Evolutionary conservation across 2,888 invertebrate species (phyloP).

Genomic region (Hyposoter dolosus): DNA sequence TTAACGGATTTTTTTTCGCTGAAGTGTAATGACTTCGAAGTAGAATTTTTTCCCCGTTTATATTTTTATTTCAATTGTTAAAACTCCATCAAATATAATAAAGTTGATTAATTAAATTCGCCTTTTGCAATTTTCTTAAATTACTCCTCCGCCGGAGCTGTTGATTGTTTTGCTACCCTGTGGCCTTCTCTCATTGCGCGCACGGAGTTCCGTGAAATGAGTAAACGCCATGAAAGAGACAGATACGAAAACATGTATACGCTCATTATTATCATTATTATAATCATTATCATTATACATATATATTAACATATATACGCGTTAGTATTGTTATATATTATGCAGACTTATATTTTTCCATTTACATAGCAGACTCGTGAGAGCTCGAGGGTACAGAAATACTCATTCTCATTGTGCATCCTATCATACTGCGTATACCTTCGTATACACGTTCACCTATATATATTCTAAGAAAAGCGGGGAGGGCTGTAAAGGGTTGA

Average conservation of each 20-base stretch:
- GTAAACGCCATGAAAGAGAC: constrained; percentile 38
- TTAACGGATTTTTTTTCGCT: background rate
- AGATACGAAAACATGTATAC: constrained; percentile 33
- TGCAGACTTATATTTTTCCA: background rate
- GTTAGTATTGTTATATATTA: background rate
- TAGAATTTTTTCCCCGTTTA: background rate
- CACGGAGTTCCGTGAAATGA: constrained; percentile 35
- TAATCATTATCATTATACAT: background rate
- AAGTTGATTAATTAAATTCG: constrained; percentile 50
- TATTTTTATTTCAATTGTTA: constrained; percentile 26
- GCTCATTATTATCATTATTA: background rate
- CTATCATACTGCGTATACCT: constrained; percentile 49
- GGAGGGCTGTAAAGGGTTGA: constrained; percentile 42
- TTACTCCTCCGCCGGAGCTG: constrained; percentile 20
- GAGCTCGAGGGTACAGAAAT: constrained; percentile 60
- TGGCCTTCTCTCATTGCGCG: constrained; percentile 33
- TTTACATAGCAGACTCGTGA: constrained; percentile 45
- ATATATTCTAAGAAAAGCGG: constrained; percentile 14
- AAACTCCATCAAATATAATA: constrained; percentile 9
- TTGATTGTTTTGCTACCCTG: constrained; percentile 58
- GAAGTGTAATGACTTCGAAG: background rate
- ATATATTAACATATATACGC: background rate
- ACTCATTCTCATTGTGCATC: constrained; percentile 63
- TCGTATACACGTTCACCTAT: constrained; percentile 32
- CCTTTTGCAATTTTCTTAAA: constrained; percentile 21